Evolutionary conservation across 2,797 vertebrate genomes (phyloP), one percentile per base, ranked within the genome.

Genomic region (Ambastaia sidthimunki): DNA sequence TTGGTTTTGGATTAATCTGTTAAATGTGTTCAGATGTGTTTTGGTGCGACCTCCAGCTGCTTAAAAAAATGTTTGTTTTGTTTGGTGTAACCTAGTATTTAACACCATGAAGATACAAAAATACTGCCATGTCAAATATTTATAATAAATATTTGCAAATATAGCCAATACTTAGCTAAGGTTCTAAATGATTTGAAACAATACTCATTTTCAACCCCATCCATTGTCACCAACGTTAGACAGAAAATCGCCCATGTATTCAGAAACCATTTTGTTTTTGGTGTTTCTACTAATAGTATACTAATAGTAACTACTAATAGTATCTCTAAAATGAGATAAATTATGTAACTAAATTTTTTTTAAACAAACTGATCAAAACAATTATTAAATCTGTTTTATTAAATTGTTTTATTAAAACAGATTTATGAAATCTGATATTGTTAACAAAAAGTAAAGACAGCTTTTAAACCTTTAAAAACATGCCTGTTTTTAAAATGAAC

Each of bases 1-100:
- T 21, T 9, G 21, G 19, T n/a, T n/a, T n/a, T n/a, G n/a, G n/a
- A 59, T 59, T 59, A 23, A 21, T 59, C 21, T 59, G 10, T 23
- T 60, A 60, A 60, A 60, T 60, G 57, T 60, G 21, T 25, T 25
- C 21, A 25, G 57, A 60, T 60, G 21, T 23, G 57, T 25, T 60
- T 60, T 15, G 57, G 57, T 60, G 54, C 19, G 21, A 23, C 54
- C 55, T 23, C 13, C 23, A 6, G 23, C 23, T 60, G 57, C 55
- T 59, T 60, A 4, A 59, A 21, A 59, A 25, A 59, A 59, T 60
- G 23, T 60, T 16, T 60, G 23, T 60, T 28, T 60, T 60, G 25
- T 23, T 60, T 60, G 12, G 6, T 28, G 57, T 28, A 60, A 28
- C 23, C 57, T 13, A 15, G 57, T 25, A 60, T 25, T 28, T 2